Percentiles rank a stretch among this genome's conserved stretches.
phyloP scores from a whole-genome alignment of 1,140 invertebrate species.

The Camponotus floridanus region DNA sequence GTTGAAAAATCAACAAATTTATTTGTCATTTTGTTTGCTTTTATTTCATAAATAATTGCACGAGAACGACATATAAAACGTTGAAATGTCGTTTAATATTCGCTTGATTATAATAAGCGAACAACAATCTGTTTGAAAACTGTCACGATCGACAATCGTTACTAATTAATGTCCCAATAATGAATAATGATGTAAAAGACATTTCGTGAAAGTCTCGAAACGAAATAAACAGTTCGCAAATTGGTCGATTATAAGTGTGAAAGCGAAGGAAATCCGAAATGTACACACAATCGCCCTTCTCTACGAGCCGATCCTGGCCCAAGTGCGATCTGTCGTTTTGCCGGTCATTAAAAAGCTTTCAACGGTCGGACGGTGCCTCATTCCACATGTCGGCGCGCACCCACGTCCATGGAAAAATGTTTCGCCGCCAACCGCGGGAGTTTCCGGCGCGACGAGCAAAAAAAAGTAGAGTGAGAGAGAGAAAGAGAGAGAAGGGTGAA shows the following conservation, averaged over 20 bases:
- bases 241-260: slow-evolving; percentile 13
- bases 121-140: neutral
- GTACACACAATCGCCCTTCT: neutral
- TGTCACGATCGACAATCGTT: neutral
- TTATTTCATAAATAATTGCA: neutral
- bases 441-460: slow-evolving; percentile 62
- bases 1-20: neutral
- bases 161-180: neutral
- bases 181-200: neutral
- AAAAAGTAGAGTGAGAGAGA: neutral
- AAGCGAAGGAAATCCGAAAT: slow-evolving; percentile 42
- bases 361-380: slow-evolving; percentile 72
- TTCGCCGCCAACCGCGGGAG: slow-evolving; percentile 75
- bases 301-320: neutral
- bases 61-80: neutral
- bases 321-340: slow-evolving; percentile 72
- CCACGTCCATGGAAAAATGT: slow-evolving; percentile 79
- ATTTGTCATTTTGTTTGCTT: neutral
- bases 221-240: neutral
- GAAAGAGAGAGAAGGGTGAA: slow-evolving; percentile 27
- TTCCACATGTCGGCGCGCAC: slow-evolving; percentile 76
- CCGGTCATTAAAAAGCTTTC: slow-evolving; percentile 82
- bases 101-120: neutral
- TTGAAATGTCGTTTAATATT: neutral
- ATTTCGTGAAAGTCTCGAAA: neutral